phyloP scores from a whole-genome alignment of 1,140 invertebrate species.

The Teleopsis dalmanni region DNA sequence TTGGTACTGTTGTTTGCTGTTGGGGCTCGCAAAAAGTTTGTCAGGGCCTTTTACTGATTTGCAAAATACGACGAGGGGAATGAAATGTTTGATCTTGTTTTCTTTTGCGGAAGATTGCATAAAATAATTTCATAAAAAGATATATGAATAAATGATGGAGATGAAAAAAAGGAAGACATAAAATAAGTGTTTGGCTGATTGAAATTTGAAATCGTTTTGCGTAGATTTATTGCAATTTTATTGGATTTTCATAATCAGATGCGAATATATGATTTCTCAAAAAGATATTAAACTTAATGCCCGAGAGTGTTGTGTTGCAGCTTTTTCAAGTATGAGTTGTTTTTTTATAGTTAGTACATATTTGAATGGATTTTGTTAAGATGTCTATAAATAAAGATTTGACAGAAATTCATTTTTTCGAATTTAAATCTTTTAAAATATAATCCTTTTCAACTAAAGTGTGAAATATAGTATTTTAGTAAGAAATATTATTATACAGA shows the following conservation, averaged over 20 bases:
- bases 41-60: neutral
- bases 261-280: too few species aligned
- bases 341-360: too few species aligned
- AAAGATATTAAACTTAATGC: too few species aligned
- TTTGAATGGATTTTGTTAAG: too few species aligned
- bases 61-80: neutral
- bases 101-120: neutral
- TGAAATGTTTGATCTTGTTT: conserved; percentile 6
- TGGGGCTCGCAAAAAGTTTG: neutral
- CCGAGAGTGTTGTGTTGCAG: too few species aligned
- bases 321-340: too few species aligned
- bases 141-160: neutral
- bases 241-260: conserved; percentile 7
- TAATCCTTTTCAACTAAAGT: too few species aligned
- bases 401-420: too few species aligned
- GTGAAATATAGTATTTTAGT: too few species aligned
- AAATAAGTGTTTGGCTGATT: neutral
- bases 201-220: conserved; percentile 8
- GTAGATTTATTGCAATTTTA: conserved; percentile 7
- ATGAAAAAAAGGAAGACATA: neutral
- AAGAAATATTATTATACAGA: too few species aligned
- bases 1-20: conserved; percentile 1
- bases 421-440: too few species aligned
- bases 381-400: too few species aligned
- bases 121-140: conserved; percentile 4